Evolutionary conservation across 2,797 vertebrate species (phyloP), one percentile per base, ranked within the genome.

Genomic region (Brachyrhaphis roseni): DNA sequence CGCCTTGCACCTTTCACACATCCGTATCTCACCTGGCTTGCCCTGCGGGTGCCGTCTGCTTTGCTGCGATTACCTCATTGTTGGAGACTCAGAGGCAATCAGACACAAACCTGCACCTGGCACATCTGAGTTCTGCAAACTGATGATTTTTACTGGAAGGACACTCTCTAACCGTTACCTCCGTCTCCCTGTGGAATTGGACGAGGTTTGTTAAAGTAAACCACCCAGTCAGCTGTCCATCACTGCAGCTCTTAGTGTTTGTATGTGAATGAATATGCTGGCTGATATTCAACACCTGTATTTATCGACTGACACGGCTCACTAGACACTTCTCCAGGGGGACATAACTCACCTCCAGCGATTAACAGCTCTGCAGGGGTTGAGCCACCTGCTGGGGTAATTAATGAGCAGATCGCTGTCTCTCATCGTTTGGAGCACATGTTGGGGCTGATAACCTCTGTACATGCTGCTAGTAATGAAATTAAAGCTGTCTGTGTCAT

Each of bases 81-180:
- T 72, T 64, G 51, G 74, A 0, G 79, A 78, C 81, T 79, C 70
- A 4, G 68, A 84, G 83, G 84, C 82, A 84, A 74, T 76, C 64
- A 13, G 79, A 34, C 41, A 26, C 75, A 72, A 75, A 80, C 74
- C 78, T 41, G 79, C 39, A 68, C 83, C 83, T 85, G 90, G 91
- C 89, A 86, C 84, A 18, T 89, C 88, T 26, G 79, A 87, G 87
- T 90, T 89, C 81, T 84, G 74, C 79, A 78, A 66, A 1, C 78
- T 74, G 81, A 76, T 72, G 36, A 64, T 78, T 84, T 86, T 91
- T 84, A 87, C 91, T 88, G 88, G 82, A 88, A 83, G 75, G 72
- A 55, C 83, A 59, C 83, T 20, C 74, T n/a, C 1, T 23, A 16
- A 28, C 51, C 11, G 8, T 41, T 68, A 41, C n/a, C 81, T n/a